Evolutionary conservation across 2,888 invertebrate species (phyloP), one percentile per base, ranked within the genome.

Genomic region (Resseliella maxima): DNA sequence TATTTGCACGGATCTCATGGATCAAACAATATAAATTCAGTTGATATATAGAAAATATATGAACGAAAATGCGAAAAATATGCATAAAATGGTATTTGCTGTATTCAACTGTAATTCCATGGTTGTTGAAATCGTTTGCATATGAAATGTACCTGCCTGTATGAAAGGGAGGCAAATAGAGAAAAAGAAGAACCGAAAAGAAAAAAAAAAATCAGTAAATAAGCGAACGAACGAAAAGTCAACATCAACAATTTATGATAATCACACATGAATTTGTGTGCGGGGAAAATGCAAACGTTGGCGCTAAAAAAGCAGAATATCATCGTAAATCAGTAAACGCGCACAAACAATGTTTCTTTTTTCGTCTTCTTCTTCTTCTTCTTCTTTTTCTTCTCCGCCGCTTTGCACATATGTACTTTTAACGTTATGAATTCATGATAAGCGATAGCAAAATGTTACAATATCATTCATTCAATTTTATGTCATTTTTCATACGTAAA

Each of bases 211-310:
- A n/a, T n/a, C n/a, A n/a, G n/a, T n/a, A n/a, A n/a, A n/a, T n/a
- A n/a, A n/a, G n/a, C n/a, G n/a, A n/a, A n/a, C n/a, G 59, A 5
- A 24, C 24, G n/a, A n/a, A 72, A 72, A 72, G 46, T 72, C 31
- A 72, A 72, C 72, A 72, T 72, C 72, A 72, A 72, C 72, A 72
- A 72, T 72, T 72, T 72, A 72, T 72, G 59, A 59, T 59, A 27
- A 59, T 15, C 10, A 31, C 31, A 31, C 24, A 15, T 50, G 50
- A 18, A 18, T 18, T 6, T 8, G 50, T 50, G 50, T 8, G 50
- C 21, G 50, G 59, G 27, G 24, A 59, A 59, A 72, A 31, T n/a
- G 72, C 72, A 31, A 3, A 72, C 35, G 59, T 15, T 31, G 10
- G 72, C 31, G 72, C 12, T 72, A 12, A 31, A 72, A 72, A 72